Conservation (phyloP, 1,140 invertebrate species). For the Elymnias hypermnestra region DNA sequence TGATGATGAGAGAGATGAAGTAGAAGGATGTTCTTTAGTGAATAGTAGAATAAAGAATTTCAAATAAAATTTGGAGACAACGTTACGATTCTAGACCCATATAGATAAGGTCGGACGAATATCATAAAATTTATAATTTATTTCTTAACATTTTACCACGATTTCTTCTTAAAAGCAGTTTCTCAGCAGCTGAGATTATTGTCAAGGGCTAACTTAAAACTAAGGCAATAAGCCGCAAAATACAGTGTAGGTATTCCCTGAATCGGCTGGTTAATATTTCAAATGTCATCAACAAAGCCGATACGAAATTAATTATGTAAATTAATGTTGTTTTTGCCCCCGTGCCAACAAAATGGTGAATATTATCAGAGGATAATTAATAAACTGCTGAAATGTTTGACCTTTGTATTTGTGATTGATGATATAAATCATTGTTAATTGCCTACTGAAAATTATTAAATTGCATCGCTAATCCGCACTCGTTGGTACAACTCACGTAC, state of each 20-base stretch:
- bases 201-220: too few relatives aligned
- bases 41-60: too few relatives aligned
- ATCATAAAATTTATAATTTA: too few relatives aligned
- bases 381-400: slow-evolving; percentile 18
- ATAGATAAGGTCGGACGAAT: too few relatives aligned
- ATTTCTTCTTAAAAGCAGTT: too few relatives aligned
- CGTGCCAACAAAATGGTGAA: slow-evolving; percentile 3
- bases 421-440: not conserved
- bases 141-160: too few relatives aligned
- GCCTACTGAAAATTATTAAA: not conserved
- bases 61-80: too few relatives aligned
- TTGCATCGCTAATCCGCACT: slow-evolving; percentile 2
- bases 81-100: too few relatives aligned
- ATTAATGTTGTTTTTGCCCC: slow-evolving; percentile 41
- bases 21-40: too few relatives aligned
- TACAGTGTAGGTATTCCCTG: not conserved
- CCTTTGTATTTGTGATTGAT: slow-evolving; percentile 1
- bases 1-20: too few relatives aligned
- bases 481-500: not conserved
- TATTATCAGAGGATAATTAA: slow-evolving; percentile 25
- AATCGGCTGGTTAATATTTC: not conserved
- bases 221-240: too few relatives aligned
- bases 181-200: too few relatives aligned
- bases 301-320: slow-evolving; percentile 52
- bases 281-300: slow-evolving; percentile 20